Evolutionary conservation across 2,113 vertebrate genomes (phyloP).

Genomic region (Anolis sagrei): DNA sequence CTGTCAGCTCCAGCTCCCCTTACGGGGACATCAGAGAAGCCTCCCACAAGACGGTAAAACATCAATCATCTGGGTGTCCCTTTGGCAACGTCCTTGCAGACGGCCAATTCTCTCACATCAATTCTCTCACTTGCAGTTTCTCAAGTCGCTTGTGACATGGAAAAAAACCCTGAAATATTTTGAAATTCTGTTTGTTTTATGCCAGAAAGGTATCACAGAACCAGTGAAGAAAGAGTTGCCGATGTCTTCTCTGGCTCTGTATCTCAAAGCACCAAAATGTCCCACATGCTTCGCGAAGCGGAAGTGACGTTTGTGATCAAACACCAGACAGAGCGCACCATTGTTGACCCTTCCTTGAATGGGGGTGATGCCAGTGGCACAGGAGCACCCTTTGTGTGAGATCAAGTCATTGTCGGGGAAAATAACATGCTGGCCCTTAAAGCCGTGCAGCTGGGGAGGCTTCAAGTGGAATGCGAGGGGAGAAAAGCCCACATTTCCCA

Average conservation of each 20-base stretch:
- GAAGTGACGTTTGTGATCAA: background rate
- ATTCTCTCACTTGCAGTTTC: too few species aligned
- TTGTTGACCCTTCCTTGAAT: slow-evolving; percentile 54
- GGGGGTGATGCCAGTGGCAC: slow-evolving; percentile 52
- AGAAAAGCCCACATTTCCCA: background rate
- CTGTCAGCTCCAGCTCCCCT: too few species aligned
- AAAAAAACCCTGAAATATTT: too few species aligned
- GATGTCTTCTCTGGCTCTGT: background rate
- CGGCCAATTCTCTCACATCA: too few species aligned
- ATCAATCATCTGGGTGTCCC: too few species aligned
- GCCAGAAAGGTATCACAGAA: background rate
- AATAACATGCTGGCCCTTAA: slow-evolving; percentile 41
- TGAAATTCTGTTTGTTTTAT: background rate
- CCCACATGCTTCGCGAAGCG: background rate
- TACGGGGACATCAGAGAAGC: too few species aligned
- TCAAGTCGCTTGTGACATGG: too few species aligned
- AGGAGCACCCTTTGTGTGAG: slow-evolving; percentile 58
- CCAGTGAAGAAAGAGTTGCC: background rate
- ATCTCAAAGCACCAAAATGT: background rate
- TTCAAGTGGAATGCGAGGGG: background rate
- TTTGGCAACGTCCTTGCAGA: too few species aligned
- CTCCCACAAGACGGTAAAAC: too few species aligned
- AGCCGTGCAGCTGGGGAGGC: background rate
- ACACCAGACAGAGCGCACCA: slow-evolving; percentile 35
- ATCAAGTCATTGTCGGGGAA: slow-evolving; percentile 50